Evolutionary conservation across 2,888 invertebrate species (phyloP).

Genomic region (Apodemia hepburni): DNA sequence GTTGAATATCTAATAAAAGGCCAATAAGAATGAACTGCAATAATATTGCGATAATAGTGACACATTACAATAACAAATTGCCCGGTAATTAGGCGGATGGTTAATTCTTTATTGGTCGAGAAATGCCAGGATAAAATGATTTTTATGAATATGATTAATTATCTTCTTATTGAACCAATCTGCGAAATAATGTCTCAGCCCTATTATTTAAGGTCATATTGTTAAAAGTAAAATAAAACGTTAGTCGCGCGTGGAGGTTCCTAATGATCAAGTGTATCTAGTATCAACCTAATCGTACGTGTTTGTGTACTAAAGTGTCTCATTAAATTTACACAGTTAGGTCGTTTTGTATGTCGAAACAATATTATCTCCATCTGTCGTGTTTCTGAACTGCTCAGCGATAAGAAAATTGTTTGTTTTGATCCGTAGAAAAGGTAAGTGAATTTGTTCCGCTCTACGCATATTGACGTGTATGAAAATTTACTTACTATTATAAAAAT

Average conservation of each 20-base stretch:
- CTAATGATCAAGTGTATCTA: slow-evolving; percentile 6
- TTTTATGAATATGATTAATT: not conserved
- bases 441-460: not conserved
- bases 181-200: not conserved
- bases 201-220: slow-evolving; percentile 12
- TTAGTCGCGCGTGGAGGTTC: slow-evolving; percentile 7
- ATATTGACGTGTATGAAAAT: not conserved
- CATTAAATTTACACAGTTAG: not conserved
- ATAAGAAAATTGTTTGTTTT: slow-evolving; percentile 12
- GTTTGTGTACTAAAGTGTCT: not conserved
- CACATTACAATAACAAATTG: too few species aligned
- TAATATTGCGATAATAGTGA: too few species aligned
- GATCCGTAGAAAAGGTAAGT: slow-evolving; percentile 2
- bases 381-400: not conserved
- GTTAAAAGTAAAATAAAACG: slow-evolving; percentile 11
- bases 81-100: too few species aligned
- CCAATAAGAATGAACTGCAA: too few species aligned
- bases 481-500: too few species aligned
- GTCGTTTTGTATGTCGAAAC: slow-evolving; percentile 6
- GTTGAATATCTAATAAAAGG: too few species aligned
- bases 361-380: slow-evolving; percentile 4
- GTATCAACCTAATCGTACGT: slow-evolving; percentile 3
- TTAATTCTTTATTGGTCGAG: too few species aligned
- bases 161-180: not conserved
- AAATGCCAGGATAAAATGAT: too few species aligned